A percentile compares a stretch with the other conserved stretches of the same genome.
Conservation (phyloP, 2,113 vertebrate species). For the Vulpes ferrilata region DNA sequence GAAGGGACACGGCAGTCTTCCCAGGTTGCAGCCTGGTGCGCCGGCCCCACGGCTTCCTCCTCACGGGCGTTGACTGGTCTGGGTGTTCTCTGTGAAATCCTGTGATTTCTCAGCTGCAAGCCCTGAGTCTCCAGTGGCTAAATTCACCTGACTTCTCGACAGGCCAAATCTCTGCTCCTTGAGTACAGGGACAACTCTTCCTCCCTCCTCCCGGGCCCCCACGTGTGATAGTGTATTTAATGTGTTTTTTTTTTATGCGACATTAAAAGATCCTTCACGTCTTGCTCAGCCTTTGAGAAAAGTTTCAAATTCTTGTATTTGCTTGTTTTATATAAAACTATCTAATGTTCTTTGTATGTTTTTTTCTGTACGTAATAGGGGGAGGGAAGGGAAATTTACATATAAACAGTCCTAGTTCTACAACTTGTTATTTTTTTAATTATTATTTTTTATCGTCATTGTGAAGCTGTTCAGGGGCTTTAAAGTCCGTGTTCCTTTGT, state of each 20-base stretch:
- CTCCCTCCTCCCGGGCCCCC: background rate
- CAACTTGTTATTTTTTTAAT: constrained; percentile 78
- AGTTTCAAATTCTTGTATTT: constrained; percentile 84
- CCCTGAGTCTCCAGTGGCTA: background rate
- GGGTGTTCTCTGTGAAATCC: background rate
- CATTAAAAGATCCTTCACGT: constrained; percentile 78
- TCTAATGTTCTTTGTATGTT: constrained; percentile 80
- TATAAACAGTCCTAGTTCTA: constrained; percentile 82
- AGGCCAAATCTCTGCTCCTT: constrained; percentile 66
- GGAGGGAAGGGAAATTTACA: constrained; percentile 76
- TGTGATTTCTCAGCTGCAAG: constrained; percentile 30
- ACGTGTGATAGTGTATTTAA: constrained; percentile 78
- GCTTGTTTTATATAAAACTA: constrained; percentile 85
- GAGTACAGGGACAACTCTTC: constrained; percentile 39
- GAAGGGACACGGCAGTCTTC: background rate
- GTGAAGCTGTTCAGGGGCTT: constrained; percentile 87
- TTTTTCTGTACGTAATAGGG: constrained; percentile 78
- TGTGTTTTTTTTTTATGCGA: constrained; percentile 71
- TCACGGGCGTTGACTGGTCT: background rate
- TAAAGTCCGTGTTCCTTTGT: constrained; percentile 81
- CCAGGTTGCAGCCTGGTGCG: background rate
- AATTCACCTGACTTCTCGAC: constrained; percentile 46
- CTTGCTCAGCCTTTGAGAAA: constrained; percentile 81
- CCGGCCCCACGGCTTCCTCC: background rate
- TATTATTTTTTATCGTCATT: constrained; percentile 86